phyloP scores from a whole-genome alignment of 2,113 vertebrate species.

The Gnathonemus longibarbis region DNA sequence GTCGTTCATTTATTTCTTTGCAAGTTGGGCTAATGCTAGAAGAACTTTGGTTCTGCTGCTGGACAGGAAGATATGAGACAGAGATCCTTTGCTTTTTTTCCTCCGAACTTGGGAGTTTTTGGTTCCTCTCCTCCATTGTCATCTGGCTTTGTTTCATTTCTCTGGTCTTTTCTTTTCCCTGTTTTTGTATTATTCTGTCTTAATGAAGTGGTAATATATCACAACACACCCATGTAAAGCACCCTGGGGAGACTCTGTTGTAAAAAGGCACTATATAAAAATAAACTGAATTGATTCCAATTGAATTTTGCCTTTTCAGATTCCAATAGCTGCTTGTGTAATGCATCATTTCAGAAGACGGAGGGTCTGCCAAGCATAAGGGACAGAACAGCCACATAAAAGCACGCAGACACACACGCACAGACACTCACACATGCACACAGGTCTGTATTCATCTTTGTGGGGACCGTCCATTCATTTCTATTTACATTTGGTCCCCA shows the following conservation, averaged over 20 bases:
- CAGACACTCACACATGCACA: background rate
- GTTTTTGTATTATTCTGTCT: background rate
- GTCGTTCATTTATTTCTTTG: too few species aligned
- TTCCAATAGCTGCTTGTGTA: background rate
- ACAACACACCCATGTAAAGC: background rate
- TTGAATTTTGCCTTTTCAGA: background rate
- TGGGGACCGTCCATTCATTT: too few species aligned
- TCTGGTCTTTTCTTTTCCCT: background rate
- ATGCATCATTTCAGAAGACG: background rate
- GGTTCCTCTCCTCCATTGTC: background rate
- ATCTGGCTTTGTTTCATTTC: background rate
- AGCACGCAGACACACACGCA: background rate
- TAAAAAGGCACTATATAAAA: background rate
- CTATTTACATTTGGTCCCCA: too few species aligned
- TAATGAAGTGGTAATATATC: background rate
- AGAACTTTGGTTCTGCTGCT: too few species aligned
- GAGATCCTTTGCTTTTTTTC: too few species aligned
- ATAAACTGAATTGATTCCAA: background rate
- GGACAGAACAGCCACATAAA: background rate
- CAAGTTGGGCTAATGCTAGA: too few species aligned
- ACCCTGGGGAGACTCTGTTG: background rate
- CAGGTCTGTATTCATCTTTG: too few species aligned
- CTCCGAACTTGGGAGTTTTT: too few species aligned
- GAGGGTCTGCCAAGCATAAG: background rate
- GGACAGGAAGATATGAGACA: too few species aligned